Conservation (phyloP, 2,797 vertebrate genomes). For the Micromesistius poutassou region DNA sequence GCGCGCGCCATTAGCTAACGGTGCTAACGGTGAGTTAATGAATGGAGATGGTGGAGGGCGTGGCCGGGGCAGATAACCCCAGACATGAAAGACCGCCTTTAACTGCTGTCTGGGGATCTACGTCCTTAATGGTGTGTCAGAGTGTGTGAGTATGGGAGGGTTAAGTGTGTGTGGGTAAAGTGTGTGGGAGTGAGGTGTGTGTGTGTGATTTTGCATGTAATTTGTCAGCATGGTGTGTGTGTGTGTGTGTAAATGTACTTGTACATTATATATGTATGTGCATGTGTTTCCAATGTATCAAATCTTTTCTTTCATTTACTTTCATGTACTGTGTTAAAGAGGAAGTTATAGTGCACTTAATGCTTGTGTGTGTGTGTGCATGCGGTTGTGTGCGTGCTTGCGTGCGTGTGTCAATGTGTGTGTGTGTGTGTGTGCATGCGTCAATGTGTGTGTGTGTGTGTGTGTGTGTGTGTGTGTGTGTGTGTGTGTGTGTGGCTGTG, state of each 20-base stretch:
- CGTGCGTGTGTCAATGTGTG: neutral
- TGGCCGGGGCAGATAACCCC: neutral
- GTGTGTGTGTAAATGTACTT: too few relatives aligned
- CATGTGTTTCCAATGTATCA: too few relatives aligned
- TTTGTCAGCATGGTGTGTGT: too few relatives aligned
- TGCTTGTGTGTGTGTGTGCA: too few relatives aligned
- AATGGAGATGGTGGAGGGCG: constrained; percentile 9
- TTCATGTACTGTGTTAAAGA: too few relatives aligned
- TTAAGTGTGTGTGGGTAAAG: constrained; percentile 2
- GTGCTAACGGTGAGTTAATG: constrained; percentile 36
- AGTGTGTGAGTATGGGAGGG: constrained; percentile 18
- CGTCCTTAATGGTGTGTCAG: neutral
- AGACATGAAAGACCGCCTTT: neutral
- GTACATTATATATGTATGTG: too few relatives aligned
- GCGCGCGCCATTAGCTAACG: neutral
- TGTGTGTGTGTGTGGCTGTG: neutral
- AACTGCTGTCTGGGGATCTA: neutral
- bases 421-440: neutral
- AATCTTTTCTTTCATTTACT: too few relatives aligned
- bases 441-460: neutral
- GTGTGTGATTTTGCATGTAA: neutral
- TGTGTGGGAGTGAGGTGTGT: neutral
- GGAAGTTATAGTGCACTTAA: too few relatives aligned
- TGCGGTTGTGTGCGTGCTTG: too few relatives aligned
- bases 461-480: neutral